Conservation (phyloP, 2,888 invertebrate species). For the Isoperla grammatica region DNA sequence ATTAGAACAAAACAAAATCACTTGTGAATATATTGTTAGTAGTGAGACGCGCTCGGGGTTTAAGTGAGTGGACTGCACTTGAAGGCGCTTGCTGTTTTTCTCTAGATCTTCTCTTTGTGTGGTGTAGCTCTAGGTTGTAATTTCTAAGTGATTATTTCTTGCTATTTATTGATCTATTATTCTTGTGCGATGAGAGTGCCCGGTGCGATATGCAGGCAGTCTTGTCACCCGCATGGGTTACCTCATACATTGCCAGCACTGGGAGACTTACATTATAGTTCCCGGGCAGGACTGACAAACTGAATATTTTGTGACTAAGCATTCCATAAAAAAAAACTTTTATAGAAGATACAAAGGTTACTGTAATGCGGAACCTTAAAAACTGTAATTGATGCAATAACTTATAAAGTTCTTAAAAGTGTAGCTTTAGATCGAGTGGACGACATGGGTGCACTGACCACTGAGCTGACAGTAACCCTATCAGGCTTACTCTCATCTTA, state of each 20-base stretch:
- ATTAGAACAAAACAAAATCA: slow-evolving; percentile 19
- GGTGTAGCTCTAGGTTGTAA: slow-evolving; percentile 34
- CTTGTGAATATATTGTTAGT: neutral
- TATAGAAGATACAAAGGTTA: slow-evolving; percentile 41
- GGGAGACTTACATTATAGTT: slow-evolving; percentile 23
- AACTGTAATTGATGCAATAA: slow-evolving; percentile 52
- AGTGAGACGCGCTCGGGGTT: too few relatives aligned
- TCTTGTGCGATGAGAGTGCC: neutral
- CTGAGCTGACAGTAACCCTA: slow-evolving; percentile 27
- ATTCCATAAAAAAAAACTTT: slow-evolving; percentile 32
- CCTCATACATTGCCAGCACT: slow-evolving; percentile 29
- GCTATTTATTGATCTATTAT: slow-evolving; percentile 9
- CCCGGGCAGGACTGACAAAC: slow-evolving; percentile 32
- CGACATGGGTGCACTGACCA: slow-evolving; percentile 28
- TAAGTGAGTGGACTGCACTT: slow-evolving; percentile 30
- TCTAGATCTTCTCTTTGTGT: slow-evolving; percentile 34
- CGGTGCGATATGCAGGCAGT: neutral
- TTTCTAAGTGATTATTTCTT: slow-evolving; percentile 13
- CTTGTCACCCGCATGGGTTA: neutral
- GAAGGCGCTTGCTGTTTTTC: slow-evolving; percentile 32
- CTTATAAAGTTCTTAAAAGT: slow-evolving; percentile 38
- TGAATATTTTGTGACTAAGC: slow-evolving; percentile 32
- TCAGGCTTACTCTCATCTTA: slow-evolving; percentile 27
- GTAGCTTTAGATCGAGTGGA: slow-evolving; percentile 33
- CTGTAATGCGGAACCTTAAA: slow-evolving; percentile 50